Evolutionary conservation across 2,888 invertebrate genomes (phyloP), one percentile per base, ranked within the genome.

Genomic region (Adelognathus sp.): DNA sequence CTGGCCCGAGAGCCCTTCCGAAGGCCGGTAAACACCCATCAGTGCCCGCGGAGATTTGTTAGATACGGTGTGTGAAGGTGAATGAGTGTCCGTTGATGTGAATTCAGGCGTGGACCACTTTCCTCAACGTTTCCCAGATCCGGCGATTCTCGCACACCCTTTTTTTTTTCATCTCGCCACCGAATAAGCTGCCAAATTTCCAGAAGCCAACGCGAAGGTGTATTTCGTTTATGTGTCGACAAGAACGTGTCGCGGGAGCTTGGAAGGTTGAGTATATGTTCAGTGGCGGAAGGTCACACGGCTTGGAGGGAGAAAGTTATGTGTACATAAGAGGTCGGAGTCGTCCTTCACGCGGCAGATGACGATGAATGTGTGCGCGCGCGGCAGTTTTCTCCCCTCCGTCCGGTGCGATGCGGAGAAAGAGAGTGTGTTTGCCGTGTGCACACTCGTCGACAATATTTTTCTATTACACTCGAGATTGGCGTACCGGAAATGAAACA

Each of bases 1-100:
- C n/a, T n/a, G n/a, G n/a, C n/a, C 31, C 33, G 6, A 33, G 52
- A 3, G 31, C 11, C 18, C 29, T 27, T 63, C 33, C 54, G 5
- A 44, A 16, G 21, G n/a, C 27, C 14, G 0, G n/a, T 16, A 46
- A 74, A 44, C 36, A 60, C 31, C 70, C 70, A 78, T 66, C 70
- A 66, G 60, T 31, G 69, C 46, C 58, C 24, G n/a, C n/a, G 36
- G 36, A 66, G 52, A 64, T 78, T 54, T 66, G 63, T 54, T 18
- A 71, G 54, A 64, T 39, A 44, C 16, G 44, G 52, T 24, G 54
- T 33, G n/a, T n/a, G 7, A n/a, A 52, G 11, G 36, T 54, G 16
- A 27, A 50, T 60, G 64, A 60, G 58, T 9, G 29, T 36, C 52
- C 54, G n/a, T 1, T 46, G 54, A 66, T 31, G 71, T 66, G 71